Conservation (phyloP, 2,797 vertebrate genomes). For the Enteromius viviparus region DNA sequence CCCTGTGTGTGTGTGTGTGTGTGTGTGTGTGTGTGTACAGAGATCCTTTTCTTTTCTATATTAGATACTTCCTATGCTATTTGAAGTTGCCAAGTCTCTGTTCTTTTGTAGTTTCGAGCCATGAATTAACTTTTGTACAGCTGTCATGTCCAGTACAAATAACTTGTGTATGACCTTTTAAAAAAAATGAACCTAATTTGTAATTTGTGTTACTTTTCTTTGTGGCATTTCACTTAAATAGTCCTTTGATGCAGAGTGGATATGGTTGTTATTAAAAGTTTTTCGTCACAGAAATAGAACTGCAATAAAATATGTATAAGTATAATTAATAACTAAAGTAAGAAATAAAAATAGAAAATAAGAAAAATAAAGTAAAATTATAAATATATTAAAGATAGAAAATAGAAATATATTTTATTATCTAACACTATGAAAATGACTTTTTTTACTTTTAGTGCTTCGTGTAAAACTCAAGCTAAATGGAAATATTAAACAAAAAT, state of each 20-base stretch:
- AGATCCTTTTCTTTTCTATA: constrained; percentile 28
- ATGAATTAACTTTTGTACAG: background rate
- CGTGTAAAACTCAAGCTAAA: background rate
- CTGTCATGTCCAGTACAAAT: background rate
- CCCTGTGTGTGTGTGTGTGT: background rate
- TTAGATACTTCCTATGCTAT: constrained; percentile 48
- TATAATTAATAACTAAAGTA: background rate
- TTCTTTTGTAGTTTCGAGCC: background rate
- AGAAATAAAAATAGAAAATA: background rate
- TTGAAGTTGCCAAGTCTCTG: background rate
- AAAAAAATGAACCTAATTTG: background rate
- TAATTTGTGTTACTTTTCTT: background rate
- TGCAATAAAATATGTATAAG: background rate
- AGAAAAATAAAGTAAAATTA: background rate
- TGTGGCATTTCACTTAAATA: background rate
- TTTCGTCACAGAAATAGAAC: background rate
- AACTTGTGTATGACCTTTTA: background rate
- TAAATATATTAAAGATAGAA: background rate
- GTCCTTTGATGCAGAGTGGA: background rate
- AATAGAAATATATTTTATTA: background rate
- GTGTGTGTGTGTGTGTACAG: background rate
- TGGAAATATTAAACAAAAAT: background rate
- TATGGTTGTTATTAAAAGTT: background rate
- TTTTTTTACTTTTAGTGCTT: background rate
- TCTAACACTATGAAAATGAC: background rate